Base-by-base conservation (phyloP, 2,888 invertebrate species). In the Mythimna ferrago region DNA sequence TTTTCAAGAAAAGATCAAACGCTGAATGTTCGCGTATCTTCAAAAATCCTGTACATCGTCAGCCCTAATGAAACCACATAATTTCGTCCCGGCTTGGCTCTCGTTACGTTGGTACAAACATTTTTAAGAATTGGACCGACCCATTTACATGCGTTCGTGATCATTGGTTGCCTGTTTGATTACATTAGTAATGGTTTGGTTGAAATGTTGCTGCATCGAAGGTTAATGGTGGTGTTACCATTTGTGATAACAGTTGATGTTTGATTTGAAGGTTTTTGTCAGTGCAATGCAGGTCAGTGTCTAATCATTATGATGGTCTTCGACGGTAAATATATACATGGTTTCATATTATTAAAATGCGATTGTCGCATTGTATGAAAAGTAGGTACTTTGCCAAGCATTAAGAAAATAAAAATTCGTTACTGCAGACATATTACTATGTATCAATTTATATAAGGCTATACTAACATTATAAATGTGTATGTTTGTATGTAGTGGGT, bases 111-210 rank as follows among this genome's bases (percentile, higher is more conserved):
- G 6, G 62, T 81, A 79, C 71, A 58, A 62, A 80, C 78, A 57
- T 74, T 83, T 73, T 80, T 80, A 79, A 83, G 87, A 91, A 90
- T 88, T 89, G 82, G 85, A 79, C 76, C 87, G 79, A 73, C 75
- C 82, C 66, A 83, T 75, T 77, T 74, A 74, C 41, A 79, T 83
- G 71, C 69, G 76, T 72, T 81, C 76, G 83, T 82, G 86, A 77
- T 84, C 78, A 75, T 73, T 58, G 65, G 60, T 65, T 68, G 75
- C 61, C 73, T 80, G 85, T 86, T 87, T 85, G 85, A 84, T 86
- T 84, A 73, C 66, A 78, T 85, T 82, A 78, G 73, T 70, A 63
- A 79, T 68, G 71, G 73, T 76, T 76, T 62, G 64, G 38, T 74
- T 61, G 57, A 67, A 66, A 56, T 65, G 72, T 67, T 61, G 44